Conservation (phyloP, 2,888 invertebrate genomes). For the Gibbula magus region DNA sequence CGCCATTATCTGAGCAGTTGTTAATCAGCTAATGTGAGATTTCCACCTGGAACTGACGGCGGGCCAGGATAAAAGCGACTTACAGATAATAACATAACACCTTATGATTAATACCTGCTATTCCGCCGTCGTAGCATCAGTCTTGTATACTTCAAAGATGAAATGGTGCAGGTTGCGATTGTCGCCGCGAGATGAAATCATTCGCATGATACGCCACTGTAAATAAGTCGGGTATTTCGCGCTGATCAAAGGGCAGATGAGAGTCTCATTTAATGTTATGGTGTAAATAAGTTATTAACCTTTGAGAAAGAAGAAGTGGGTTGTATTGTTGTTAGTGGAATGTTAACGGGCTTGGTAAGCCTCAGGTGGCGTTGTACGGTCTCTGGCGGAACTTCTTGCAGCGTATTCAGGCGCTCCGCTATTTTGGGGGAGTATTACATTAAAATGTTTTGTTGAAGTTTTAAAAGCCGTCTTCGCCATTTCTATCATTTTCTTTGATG, state of each 20-base stretch:
- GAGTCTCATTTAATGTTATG: constrained; percentile 8
- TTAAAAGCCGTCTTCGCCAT: background rate
- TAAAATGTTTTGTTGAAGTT: constrained; percentile 4
- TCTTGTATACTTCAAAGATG: constrained; percentile 5
- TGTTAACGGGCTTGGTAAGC: background rate
- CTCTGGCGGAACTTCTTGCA: background rate
- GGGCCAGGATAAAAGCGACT: background rate
- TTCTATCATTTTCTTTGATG: background rate
- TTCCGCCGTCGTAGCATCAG: background rate
- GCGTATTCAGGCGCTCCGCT: background rate
- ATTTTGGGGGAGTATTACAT: constrained; percentile 2
- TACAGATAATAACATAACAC: background rate
- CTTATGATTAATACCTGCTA: background rate
- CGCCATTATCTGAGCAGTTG: background rate
- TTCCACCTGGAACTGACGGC: background rate
- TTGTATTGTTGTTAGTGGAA: background rate
- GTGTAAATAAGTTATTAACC: constrained; percentile 15
- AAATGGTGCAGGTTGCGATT: background rate
- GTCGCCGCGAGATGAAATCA: constrained; percentile 5
- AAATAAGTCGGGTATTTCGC: background rate
- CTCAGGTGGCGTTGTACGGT: background rate
- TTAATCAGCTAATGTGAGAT: background rate
- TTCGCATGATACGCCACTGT: background rate
- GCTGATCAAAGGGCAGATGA: background rate
- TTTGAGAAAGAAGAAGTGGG: background rate